These are phyloP conservation scores for Petromus typicus DNA, from an alignment of 2,113 vertebrate species.

Conservation along the genomic window DNA sequence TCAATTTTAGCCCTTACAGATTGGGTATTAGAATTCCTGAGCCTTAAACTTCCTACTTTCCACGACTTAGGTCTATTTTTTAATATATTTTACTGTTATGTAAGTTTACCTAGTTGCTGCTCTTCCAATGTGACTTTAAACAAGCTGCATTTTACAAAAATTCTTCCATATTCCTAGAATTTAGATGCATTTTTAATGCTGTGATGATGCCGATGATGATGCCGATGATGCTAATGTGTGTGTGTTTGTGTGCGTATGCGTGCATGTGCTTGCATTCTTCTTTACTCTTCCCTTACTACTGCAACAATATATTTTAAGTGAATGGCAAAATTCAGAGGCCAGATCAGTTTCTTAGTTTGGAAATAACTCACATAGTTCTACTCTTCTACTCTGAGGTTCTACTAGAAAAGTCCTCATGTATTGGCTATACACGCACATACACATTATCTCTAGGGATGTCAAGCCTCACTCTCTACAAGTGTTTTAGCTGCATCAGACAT, in stretches of 20 bases:
- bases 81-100: background rate
- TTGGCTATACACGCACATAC: background rate
- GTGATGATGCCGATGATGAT: too few species aligned
- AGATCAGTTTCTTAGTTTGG: background rate
- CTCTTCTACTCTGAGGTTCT: conserved; percentile 21
- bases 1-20: background rate
- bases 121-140: background rate
- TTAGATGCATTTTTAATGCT: too few species aligned
- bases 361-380: background rate
- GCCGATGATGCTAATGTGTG: background rate
- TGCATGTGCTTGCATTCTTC: background rate
- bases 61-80: background rate
- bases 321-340: background rate
- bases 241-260: too few species aligned
- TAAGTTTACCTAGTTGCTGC: background rate
- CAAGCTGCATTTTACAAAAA: conserved; percentile 1
- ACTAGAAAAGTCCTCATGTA: background rate
- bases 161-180: background rate
- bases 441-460: background rate
- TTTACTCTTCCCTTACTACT: background rate
- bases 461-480: background rate
- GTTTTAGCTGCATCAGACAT: background rate
- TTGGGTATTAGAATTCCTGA: background rate
- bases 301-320: conserved; percentile 14
- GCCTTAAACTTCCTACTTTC: background rate